Conservation (phyloP, 2,888 invertebrate species). For the Theretra japonica region DNA sequence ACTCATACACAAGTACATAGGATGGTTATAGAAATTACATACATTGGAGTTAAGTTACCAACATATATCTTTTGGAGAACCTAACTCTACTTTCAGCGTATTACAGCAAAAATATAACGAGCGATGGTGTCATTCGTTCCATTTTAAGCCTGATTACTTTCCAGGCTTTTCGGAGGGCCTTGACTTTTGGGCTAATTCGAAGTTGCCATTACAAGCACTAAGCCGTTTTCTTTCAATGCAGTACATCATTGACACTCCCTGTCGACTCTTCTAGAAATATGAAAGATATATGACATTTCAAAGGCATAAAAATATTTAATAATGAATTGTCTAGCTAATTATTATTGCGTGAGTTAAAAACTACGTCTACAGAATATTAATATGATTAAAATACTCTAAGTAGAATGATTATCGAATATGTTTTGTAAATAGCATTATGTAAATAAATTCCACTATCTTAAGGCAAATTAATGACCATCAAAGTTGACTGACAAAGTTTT, state of each 20-base stretch:
- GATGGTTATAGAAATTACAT: not conserved
- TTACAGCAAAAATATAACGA: no score
- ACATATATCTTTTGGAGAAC: not conserved
- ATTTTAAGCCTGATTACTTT: no score
- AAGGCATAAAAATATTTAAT: conserved; percentile 16
- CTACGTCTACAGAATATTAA: not conserved
- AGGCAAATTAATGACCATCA: not conserved
- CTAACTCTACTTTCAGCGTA: no score
- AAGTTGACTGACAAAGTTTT: not conserved
- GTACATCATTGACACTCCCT: not conserved
- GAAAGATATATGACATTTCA: not conserved
- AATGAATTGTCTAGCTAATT: not conserved
- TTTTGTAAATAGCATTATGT: conserved; percentile 5
- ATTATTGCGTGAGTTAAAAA: not conserved
- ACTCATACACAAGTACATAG: not conserved
- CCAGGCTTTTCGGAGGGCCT: no score
- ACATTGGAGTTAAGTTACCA: not conserved
- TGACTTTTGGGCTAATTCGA: no score
- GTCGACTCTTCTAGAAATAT: conserved; percentile 13
- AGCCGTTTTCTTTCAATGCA: not conserved
- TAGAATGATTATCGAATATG: not conserved
- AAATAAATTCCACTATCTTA: conserved; percentile 1
- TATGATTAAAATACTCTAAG: not conserved
- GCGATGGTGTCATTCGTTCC: no score
- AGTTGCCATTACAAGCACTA: not conserved